A percentile compares a stretch with the other conserved stretches of the same genome.
Evolutionary conservation across 2,797 vertebrate species (phyloP).

Genomic region (Muscicapa comitata): DNA sequence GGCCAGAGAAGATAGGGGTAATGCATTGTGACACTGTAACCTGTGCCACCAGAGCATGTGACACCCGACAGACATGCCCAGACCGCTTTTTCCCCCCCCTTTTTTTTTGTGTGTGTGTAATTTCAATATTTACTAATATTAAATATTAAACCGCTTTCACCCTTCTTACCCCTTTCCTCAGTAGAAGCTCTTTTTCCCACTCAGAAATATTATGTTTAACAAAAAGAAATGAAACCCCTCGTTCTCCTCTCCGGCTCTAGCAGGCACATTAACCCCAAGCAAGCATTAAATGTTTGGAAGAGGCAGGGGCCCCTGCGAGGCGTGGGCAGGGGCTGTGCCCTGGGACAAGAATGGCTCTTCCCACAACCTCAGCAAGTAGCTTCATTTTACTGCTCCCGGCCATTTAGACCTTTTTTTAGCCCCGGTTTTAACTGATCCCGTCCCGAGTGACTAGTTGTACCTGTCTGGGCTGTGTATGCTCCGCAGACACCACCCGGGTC

Average conservation of each 20-base stretch:
- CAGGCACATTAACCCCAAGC: background rate
- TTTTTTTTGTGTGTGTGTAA: background rate
- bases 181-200: background rate
- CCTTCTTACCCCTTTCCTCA: background rate
- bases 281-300: slow-evolving; percentile 24
- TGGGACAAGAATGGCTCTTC: background rate
- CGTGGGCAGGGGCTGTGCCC: slow-evolving; percentile 23
- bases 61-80: background rate
- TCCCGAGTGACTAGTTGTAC: slow-evolving; percentile 22
- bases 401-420: background rate
- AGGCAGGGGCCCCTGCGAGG: slow-evolving; percentile 33
- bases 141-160: background rate
- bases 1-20: background rate
- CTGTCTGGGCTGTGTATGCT: slow-evolving; percentile 1
- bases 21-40: slow-evolving; percentile 1
- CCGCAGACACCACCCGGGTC: background rate
- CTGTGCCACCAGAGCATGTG: slow-evolving; percentile 30
- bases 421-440: background rate
- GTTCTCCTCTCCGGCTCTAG: background rate
- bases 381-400: background rate
- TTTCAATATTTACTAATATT: background rate
- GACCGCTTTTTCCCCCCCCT: background rate
- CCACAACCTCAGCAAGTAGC: background rate
- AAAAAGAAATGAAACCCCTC: background rate
- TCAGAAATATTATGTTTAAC: background rate